phyloP scores from a whole-genome alignment of 1,140 invertebrate genomes.

The Polypedilum pembai region DNA sequence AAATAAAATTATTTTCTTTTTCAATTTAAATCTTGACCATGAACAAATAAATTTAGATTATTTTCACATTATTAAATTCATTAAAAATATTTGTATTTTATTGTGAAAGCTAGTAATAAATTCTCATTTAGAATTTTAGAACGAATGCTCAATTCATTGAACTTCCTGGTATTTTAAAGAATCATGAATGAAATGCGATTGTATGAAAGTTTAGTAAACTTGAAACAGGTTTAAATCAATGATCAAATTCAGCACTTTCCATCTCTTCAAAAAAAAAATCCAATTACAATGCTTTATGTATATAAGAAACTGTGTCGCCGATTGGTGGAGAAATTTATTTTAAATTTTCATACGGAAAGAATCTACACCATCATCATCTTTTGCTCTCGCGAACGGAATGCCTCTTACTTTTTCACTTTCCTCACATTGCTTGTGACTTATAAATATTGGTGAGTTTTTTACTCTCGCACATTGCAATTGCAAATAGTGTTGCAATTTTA shows the following conservation, averaged over 20 bases:
- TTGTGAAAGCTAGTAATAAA: no score
- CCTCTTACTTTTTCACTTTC: not conserved
- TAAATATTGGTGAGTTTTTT: not conserved
- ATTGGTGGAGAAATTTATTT: not conserved
- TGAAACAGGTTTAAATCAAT: not conserved
- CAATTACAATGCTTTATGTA: not conserved
- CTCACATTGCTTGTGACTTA: not conserved
- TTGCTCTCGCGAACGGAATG: not conserved
- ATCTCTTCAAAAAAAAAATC: not conserved
- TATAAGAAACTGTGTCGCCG: conserved; percentile 8
- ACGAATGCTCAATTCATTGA: no score
- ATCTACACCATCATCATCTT: not conserved
- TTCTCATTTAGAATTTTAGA: no score
- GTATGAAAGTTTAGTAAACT: not conserved
- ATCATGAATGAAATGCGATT: conserved; percentile 2
- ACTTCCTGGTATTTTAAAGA: not conserved
- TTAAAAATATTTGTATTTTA: no score
- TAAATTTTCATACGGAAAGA: conserved; percentile 10
- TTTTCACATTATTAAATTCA: no score
- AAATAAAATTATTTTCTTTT: no score
- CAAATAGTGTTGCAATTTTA: no score
- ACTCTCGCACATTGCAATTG: not conserved
- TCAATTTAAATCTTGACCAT: no score
- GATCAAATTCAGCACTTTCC: conserved; percentile 12
- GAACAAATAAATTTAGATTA: no score